Base-by-base conservation (phyloP, 2,888 invertebrate genomes). In the Eupeodes latifasciatus region DNA sequence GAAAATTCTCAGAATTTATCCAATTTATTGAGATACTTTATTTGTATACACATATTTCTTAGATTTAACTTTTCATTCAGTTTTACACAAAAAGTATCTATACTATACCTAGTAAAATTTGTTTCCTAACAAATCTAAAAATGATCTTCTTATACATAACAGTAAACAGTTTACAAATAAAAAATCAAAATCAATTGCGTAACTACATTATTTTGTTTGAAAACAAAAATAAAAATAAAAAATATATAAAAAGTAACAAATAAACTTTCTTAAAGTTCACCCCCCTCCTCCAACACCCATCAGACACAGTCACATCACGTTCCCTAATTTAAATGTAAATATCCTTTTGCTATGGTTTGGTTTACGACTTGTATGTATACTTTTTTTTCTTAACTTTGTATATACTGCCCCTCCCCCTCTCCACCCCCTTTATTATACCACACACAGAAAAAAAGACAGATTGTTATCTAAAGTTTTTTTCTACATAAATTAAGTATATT, bases 401-500 rank as follows among this genome's bases (percentile, higher is more conserved):
- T 27, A 12, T 27, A 66, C 47, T 61, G 36, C 44, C 44, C 11
- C 14, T 19, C 19, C 27, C 11, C 9, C 16, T 7, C 27, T 7
- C 40, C 40, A 1, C 40, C 40, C 9, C 40, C 40, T 40, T 7
- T 40, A 40, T 27, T 27, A 27, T 2, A 1, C 1, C 27, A 27
- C 27, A 40, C 40, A 40, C 6, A 40, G 62, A 40, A 40, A 61
- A 16, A 77, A 53, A 77, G 69, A 82, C 86, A 80, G 74, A 86
- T 86, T 78, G 82, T 82, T 62, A 82, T 55, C 55, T 76, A 87
- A 87, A 83, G 59, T 87, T 66, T 62, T 19, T 44, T 76, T 49
- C 61, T 75, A 82, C 51, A 82, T 80, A 87, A 80, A 77, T 80
- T 87, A 80, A 80, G 47, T 83, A 80, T 81, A 80, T 81, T 72